Percentiles rank a stretch among this genome's conserved stretches.
phyloP scores from a whole-genome alignment of 2,797 vertebrate genomes.

The Australoheros facetus region DNA sequence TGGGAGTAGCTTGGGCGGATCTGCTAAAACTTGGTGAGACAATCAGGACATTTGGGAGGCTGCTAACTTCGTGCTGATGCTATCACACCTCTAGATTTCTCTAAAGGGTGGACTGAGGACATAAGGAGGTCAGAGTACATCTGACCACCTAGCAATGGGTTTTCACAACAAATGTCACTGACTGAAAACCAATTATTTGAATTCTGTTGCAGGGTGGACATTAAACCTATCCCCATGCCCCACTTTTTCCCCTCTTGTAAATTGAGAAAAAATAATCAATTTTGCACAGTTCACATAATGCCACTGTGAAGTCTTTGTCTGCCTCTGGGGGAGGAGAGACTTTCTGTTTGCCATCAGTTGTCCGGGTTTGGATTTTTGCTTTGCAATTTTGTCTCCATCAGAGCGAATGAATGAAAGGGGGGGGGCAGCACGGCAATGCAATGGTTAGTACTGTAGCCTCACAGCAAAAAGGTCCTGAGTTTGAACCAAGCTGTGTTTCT shows the following conservation, averaged over 20 bases:
- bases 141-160: slow-evolving; percentile 8
- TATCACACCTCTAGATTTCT: slow-evolving; percentile 36
- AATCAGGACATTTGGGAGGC: slow-evolving; percentile 49
- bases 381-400: neutral
- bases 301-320: neutral
- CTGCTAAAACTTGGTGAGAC: slow-evolving; percentile 53
- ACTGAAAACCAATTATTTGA: slow-evolving; percentile 7
- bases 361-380: neutral
- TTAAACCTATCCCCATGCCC: neutral
- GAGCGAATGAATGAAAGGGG: neutral
- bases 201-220: neutral
- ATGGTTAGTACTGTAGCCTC: neutral
- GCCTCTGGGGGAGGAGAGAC: neutral
- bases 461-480: neutral
- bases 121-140: slow-evolving; percentile 17
- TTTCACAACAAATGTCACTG: slow-evolving; percentile 14
- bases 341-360: neutral
- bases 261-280: rapidly evolving
- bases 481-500: neutral
- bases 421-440: neutral
- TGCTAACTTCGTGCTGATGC: slow-evolving; percentile 38
- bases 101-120: slow-evolving; percentile 25
- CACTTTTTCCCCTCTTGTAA: neutral
- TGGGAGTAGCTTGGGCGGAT: slow-evolving; percentile 54
- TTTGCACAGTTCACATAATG: neutral